phyloP scores from a whole-genome alignment of 2,797 vertebrate species.

The Heterohyrax brucei region DNA sequence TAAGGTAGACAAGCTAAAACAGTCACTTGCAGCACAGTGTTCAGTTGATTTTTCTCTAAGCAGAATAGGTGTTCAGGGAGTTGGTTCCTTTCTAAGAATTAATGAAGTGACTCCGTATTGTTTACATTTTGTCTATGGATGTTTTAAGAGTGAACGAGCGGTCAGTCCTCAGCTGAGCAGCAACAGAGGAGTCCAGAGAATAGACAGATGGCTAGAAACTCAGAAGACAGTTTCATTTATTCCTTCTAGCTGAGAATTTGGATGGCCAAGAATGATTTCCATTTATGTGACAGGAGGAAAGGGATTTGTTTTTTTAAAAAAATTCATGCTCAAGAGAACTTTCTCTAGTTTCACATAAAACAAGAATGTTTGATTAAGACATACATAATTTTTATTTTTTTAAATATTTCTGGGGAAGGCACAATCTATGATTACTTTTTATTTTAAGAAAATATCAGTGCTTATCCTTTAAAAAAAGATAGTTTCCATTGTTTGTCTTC shows the following conservation, averaged over 20 bases:
- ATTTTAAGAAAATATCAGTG: background rate
- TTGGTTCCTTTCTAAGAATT: background rate
- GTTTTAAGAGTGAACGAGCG: background rate
- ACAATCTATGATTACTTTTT: background rate
- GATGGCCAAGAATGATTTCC: background rate
- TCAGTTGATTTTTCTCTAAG: background rate
- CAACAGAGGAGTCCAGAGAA: background rate
- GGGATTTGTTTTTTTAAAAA: background rate
- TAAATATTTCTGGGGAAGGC: slow-evolving; percentile 18
- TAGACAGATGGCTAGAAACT: background rate
- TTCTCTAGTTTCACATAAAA: slow-evolving; percentile 32
- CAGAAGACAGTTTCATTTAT: background rate
- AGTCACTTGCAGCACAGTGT: background rate
- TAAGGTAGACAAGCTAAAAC: background rate
- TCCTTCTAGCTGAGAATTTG: background rate
- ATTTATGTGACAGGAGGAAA: background rate
- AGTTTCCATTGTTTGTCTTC: slow-evolving; percentile 33
- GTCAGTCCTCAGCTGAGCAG: background rate
- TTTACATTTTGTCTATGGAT: background rate
- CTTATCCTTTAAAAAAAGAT: background rate
- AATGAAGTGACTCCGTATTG: background rate
- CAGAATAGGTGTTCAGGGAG: background rate
- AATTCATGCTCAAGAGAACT: background rate
- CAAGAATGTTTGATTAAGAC: background rate
- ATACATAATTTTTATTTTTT: background rate